Conservation (phyloP, 2,888 invertebrate species). For the Apocheima hispidaria region DNA sequence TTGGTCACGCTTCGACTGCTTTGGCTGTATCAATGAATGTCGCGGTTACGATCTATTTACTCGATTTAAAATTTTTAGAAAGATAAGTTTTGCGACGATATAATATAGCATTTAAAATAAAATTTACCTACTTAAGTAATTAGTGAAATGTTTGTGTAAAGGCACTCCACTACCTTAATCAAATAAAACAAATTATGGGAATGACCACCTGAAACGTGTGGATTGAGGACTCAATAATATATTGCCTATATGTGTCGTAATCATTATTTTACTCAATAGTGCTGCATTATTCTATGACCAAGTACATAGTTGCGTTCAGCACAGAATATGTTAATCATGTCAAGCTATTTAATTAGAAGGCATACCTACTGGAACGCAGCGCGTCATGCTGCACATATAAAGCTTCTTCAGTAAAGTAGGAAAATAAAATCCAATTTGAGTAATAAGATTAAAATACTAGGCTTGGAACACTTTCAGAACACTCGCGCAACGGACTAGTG, state of each 20-base stretch:
- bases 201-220: too few relatives aligned
- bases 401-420: conserved; percentile 70
- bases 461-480: conserved; percentile 49
- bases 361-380: conserved; percentile 48
- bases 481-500: conserved; percentile 39
- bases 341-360: conserved; percentile 38
- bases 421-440: conserved; percentile 74
- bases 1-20: conserved; percentile 52
- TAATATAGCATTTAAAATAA: neutral
- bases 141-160: too few relatives aligned
- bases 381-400: conserved; percentile 64
- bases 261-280: too few relatives aligned
- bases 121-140: neutral
- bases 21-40: conserved; percentile 5
- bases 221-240: too few relatives aligned
- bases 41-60: neutral
- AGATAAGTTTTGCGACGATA: neutral
- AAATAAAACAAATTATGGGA: too few relatives aligned
- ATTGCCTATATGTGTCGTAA: too few relatives aligned
- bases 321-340: conserved; percentile 13
- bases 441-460: conserved; percentile 67
- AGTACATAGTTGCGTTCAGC: neutral
- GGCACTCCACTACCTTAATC: too few relatives aligned
- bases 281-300: neutral
- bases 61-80: neutral